Evolutionary conservation across 2,113 vertebrate genomes (phyloP).

Genomic region (Lampris megalopsis): DNA sequence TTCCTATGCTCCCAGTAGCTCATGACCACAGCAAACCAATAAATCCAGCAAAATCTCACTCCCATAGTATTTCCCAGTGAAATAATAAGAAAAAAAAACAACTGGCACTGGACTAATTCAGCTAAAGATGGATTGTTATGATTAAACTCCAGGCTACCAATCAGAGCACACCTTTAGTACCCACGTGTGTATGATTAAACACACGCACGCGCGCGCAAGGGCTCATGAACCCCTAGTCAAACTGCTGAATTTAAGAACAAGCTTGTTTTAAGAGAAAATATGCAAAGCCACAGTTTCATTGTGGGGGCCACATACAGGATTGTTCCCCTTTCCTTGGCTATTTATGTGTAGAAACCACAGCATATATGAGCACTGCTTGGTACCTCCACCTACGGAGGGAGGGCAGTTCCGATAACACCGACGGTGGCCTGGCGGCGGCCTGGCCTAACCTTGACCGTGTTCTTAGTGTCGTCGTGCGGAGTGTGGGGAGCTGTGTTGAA

Average conservation of each 20-base stretch:
- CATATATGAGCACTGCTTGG: conserved; percentile 23
- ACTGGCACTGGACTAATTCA: conserved; percentile 14
- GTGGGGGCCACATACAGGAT: conserved; percentile 4
- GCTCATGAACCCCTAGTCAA: conserved; percentile 45
- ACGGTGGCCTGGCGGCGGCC: conserved; percentile 21
- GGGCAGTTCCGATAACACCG: too few relatives aligned
- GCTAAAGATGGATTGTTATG: conserved; percentile 1
- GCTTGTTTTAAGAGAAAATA: conserved; percentile 68
- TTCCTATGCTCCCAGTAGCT: conserved; percentile 56
- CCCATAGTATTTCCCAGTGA: not conserved
- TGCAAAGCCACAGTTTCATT: conserved; percentile 70
- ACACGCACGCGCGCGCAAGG: not conserved
- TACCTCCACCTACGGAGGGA: too few relatives aligned
- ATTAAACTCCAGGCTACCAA: conserved; percentile 14
- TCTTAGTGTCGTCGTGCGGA: not conserved
- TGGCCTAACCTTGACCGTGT: conserved; percentile 18
- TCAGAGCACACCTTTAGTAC: too few relatives aligned
- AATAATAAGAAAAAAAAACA: conserved; percentile 21
- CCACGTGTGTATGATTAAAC: not conserved
- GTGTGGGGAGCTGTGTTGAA: too few relatives aligned
- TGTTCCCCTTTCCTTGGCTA: not conserved
- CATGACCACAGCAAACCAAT: conserved; percentile 50
- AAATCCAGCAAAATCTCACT: conserved; percentile 38
- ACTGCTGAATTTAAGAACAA: conserved; percentile 72
- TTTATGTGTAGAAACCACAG: conserved; percentile 67